Percentiles rank a stretch among this genome's conserved stretches.
Evolutionary conservation across 2,888 invertebrate genomes (phyloP).

Genomic region (Perizoma affinitatum): DNA sequence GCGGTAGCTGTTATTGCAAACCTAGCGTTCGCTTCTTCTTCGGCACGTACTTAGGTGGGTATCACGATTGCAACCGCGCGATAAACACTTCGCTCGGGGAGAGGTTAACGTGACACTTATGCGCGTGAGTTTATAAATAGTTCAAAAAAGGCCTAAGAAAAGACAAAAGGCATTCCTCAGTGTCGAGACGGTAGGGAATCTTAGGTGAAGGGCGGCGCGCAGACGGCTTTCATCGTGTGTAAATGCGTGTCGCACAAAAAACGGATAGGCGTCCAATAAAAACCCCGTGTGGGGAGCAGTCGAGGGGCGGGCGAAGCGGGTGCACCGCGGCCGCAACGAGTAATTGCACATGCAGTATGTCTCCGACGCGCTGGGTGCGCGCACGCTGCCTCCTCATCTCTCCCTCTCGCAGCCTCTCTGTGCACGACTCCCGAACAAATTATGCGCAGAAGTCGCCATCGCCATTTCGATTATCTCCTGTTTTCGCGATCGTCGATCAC

Average conservation of each 20-base stretch:
- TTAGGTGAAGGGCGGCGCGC: constrained; percentile 70
- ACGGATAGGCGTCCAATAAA: constrained; percentile 80
- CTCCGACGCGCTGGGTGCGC: constrained; percentile 75
- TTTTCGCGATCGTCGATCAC: constrained; percentile 53
- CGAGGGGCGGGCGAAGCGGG: constrained; percentile 79
- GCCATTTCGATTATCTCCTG: constrained; percentile 46
- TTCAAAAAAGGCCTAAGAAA: constrained; percentile 47
- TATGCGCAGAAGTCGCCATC: constrained; percentile 53
- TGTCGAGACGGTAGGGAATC: constrained; percentile 72
- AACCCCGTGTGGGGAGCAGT: constrained; percentile 76
- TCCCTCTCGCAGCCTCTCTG: constrained; percentile 43
- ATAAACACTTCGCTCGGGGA: constrained; percentile 24
- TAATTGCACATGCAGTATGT: constrained; percentile 76
- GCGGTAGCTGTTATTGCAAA: constrained; percentile 71
- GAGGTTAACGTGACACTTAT: constrained; percentile 25
- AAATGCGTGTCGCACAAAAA: constrained; percentile 76
- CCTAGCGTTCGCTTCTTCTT: constrained; percentile 62
- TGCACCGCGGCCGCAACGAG: constrained; percentile 58
- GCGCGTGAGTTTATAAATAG: constrained; percentile 28
- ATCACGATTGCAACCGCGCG: constrained; percentile 36
- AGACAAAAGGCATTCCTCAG: constrained; percentile 74
- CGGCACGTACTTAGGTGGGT: constrained; percentile 35
- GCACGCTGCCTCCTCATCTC: constrained; percentile 74
- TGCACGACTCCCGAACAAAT: constrained; percentile 51
- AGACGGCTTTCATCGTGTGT: constrained; percentile 77